A percentile compares a stretch with the other conserved stretches of the same genome.
Conservation (phyloP, 2,797 vertebrate genomes). For the Alauda arvensis region DNA sequence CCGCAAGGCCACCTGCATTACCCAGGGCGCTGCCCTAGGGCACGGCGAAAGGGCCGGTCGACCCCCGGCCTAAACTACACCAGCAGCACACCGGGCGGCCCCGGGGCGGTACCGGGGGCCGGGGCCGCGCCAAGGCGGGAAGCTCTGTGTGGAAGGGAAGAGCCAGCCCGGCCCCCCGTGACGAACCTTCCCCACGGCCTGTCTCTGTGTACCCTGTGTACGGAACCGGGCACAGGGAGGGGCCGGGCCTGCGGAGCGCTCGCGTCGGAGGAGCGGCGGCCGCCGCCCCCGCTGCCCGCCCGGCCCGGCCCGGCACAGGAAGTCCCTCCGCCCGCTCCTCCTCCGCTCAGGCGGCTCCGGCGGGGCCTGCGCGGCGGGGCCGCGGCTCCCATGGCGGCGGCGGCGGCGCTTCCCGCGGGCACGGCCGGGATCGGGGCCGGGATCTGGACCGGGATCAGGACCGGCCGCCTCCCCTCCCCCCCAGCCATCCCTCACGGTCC, state of each 20-base stretch:
- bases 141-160: neutral
- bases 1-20: accelerated
- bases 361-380: slow-evolving; percentile 4
- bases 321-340: slow-evolving; percentile 1
- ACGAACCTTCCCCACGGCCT: neutral
- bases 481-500: neutral
- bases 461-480: neutral
- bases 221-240: neutral
- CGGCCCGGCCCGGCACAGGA: neutral
- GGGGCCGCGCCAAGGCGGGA: neutral
- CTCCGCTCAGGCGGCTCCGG: neutral
- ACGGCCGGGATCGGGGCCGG: neutral
- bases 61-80: accelerated
- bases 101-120: neutral
- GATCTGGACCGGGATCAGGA: neutral
- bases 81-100: neutral
- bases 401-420: neutral
- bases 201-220: neutral
- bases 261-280: neutral
- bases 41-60: neutral
- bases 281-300: neutral
- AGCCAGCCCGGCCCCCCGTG: neutral
- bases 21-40: neutral
- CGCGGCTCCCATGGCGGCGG: slow-evolving; percentile 8
- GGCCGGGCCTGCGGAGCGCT: neutral